phyloP scores from a whole-genome alignment of 2,113 vertebrate genomes.

The Phycodurus eques region DNA sequence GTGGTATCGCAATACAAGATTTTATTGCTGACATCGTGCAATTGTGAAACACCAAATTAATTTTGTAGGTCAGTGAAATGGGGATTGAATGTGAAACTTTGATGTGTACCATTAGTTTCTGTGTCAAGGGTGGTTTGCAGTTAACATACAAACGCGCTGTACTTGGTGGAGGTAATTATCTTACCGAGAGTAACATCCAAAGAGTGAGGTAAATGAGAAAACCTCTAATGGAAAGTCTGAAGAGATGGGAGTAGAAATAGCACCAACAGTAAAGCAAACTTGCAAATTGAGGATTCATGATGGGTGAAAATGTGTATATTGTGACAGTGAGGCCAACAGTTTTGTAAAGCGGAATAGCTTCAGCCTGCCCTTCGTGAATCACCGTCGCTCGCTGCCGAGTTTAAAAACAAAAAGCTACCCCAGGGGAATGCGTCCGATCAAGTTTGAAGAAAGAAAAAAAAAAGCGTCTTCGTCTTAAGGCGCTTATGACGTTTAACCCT shows the following conservation, averaged over 20 bases:
- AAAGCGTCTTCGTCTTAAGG: constrained; percentile 21
- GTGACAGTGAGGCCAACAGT: not conserved
- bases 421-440: not conserved
- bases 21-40: too few relatives aligned
- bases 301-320: not conserved
- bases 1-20: too few relatives aligned
- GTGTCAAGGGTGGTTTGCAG: not conserved
- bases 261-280: not conserved
- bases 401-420: constrained; percentile 2
- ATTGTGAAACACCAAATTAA: too few relatives aligned
- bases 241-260: not conserved
- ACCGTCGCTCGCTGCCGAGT: not conserved
- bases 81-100: too few relatives aligned
- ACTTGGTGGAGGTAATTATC: not conserved
- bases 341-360: not conserved
- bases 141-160: not conserved
- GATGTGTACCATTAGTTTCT: too few relatives aligned
- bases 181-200: not conserved
- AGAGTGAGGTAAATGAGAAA: not conserved
- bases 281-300: not conserved
- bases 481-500: constrained; percentile 41
- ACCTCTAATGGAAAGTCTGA: not conserved
- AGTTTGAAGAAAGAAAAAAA: not conserved
- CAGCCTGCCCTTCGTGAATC: not conserved
- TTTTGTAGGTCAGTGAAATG: too few relatives aligned